phyloP scores from a whole-genome alignment of 2,888 invertebrate species.

The Chymomyza procnemis region DNA sequence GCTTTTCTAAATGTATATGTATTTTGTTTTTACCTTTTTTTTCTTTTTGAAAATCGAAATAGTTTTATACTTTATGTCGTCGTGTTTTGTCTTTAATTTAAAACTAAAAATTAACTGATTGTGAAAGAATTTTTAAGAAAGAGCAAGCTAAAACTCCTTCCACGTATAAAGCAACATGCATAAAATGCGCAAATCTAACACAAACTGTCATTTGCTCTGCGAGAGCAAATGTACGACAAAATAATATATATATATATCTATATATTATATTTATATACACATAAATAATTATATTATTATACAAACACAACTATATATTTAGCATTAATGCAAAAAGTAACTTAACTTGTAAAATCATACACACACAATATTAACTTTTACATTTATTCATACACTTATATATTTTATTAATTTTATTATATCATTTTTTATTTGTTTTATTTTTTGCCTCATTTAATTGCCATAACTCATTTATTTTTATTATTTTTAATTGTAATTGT shows the following conservation, averaged over 20 bases:
- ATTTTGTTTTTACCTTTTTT: background rate
- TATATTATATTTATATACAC: background rate
- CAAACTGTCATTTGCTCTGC: constrained; percentile 24
- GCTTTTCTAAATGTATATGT: background rate
- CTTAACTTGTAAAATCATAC: background rate
- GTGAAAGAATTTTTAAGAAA: constrained; percentile 6
- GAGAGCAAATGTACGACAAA: constrained; percentile 1
- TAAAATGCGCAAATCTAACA: constrained; percentile 67
- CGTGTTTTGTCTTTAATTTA: background rate
- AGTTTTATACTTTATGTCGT: background rate
- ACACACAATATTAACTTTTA: background rate
- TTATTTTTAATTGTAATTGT: too few relatives aligned
- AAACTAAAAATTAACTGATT: background rate
- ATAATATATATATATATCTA: background rate
- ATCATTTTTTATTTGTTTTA: background rate
- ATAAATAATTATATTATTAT: constrained; percentile 18
- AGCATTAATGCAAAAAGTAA: constrained; percentile 12
- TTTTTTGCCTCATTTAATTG: constrained; percentile 28
- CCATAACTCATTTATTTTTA: constrained; percentile 46
- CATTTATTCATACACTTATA: background rate
- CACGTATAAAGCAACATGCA: constrained; percentile 73
- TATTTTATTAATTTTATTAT: constrained; percentile 8
- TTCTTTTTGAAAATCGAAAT: background rate
- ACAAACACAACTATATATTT: constrained; percentile 23
- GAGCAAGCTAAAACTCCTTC: constrained; percentile 65